A percentile compares a stretch with the other conserved stretches of the same genome.
phyloP scores from a whole-genome alignment of 2,888 invertebrate species.

The Cyaniris semiargus region DNA sequence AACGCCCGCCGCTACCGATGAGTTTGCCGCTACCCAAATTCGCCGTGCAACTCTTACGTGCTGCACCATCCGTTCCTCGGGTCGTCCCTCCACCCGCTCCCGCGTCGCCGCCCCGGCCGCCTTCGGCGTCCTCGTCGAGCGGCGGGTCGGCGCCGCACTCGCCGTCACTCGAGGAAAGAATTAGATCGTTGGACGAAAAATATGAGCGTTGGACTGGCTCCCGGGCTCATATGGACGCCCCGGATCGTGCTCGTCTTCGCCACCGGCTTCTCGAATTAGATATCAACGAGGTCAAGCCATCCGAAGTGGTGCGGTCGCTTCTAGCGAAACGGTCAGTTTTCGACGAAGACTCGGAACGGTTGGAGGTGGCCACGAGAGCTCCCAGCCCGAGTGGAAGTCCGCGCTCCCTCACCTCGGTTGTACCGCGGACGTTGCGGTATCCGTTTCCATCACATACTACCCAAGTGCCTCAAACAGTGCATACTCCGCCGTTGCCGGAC shows the following conservation, averaged over 20 bases:
- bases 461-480: conserved; percentile 25
- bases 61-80: conserved; percentile 73
- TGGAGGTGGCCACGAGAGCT: conserved; percentile 93
- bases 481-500: conserved; percentile 46
- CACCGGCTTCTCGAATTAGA: conserved; percentile 90
- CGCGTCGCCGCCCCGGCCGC: conserved; percentile 84
- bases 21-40: conserved; percentile 94
- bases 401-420: conserved; percentile 66
- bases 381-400: conserved; percentile 79
- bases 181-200: conserved; percentile 95
- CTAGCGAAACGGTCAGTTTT: conserved; percentile 96
- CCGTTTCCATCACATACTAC: conserved; percentile 84
- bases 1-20: conserved; percentile 84
- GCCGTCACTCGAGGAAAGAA: conserved; percentile 92
- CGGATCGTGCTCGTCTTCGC: conserved; percentile 81
- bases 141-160: conserved; percentile 86
- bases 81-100: conserved; percentile 73
- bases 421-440: conserved; percentile 47
- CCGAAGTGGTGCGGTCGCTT: conserved; percentile 95
- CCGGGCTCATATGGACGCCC: conserved; percentile 80
- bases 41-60: conserved; percentile 84
- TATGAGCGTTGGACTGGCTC: conserved; percentile 92
- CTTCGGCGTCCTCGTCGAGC: conserved; percentile 88
- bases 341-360: conserved; percentile 95
- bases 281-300: conserved; percentile 91